A percentile compares a stretch with the other conserved stretches of the same genome.
These are phyloP conservation scores for Bergia sp. DNA, from an alignment of 92 coral and sea anemone genomes.

Conservation along the genomic window DNA sequence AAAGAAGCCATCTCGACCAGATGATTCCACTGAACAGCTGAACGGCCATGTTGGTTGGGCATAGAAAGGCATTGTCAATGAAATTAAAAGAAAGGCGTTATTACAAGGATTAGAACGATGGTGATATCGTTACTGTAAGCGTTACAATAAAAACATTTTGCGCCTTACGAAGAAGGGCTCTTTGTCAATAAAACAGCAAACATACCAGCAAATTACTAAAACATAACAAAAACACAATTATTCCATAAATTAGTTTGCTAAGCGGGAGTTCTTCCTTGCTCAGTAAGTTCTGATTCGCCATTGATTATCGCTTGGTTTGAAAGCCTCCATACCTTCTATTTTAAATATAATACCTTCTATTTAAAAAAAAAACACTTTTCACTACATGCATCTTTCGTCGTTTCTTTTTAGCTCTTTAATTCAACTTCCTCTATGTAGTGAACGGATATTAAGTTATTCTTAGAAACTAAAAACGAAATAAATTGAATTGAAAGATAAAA, in stretches of 20 bases:
- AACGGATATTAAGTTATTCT: neutral
- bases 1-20: slow-evolving; percentile 68
- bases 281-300: neutral
- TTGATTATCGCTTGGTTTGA: neutral
- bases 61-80: slow-evolving; percentile 27
- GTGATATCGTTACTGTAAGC: slow-evolving; percentile 30
- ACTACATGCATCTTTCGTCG: neutral
- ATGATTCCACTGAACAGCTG: slow-evolving; percentile 46
- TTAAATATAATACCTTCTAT: neutral
- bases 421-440: neutral
- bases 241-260: slow-evolving; percentile 5
- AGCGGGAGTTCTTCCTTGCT: neutral
- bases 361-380: neutral
- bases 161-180: slow-evolving; percentile 16
- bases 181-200: slow-evolving; percentile 31
- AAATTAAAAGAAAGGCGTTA: slow-evolving; percentile 23
- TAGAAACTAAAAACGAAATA: neutral
- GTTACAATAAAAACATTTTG: slow-evolving; percentile 45
- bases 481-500: neutral
- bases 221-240: slow-evolving; percentile 28
- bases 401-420: neutral
- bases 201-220: slow-evolving; percentile 26
- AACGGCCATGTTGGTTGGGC: slow-evolving; percentile 22
- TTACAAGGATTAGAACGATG: slow-evolving; percentile 1
- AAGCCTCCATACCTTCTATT: neutral